Base-by-base conservation (phyloP, 2,888 invertebrate genomes). In the Xylophagus ater region DNA sequence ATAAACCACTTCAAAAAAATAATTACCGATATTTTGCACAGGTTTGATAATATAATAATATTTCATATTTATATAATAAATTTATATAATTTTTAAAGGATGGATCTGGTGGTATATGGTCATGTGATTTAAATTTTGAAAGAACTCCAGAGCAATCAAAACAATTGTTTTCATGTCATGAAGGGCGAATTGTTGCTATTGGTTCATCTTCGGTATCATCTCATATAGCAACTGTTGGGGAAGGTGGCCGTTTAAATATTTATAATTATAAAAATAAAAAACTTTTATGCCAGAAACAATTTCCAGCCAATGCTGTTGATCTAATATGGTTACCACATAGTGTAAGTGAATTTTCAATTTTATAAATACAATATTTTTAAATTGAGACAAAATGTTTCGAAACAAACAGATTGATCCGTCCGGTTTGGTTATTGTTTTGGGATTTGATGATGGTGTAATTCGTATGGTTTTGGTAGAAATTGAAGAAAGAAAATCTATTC, bases 91-190 rank as follows among this genome's bases (percentile, higher is more conserved):
- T 41, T 31, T 6, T 52, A 19, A 45, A 88, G 85, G 92, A 92
- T 66, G 85, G 80, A 2, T 81, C 79, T 46, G 90, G 90, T 9
- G 88, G 86, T 2, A 69, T 92, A 33, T 85, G 84, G 83, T 58
- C 70, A 24, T 69, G 81, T 29, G 81, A 83, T 51, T 60, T 85
- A 4, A 73, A 73, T 13, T 73, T 71, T 21, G 67, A 69, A 6
- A 66, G 68, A 18, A 49, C 57, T 4, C 59, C 66, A 0, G 46
- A 53, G 31, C 55, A 66, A 2, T 68, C 77, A 0, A 45, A 53
- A 10, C 68, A 69, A 48, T 57, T 74, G 3, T 71, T 81, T 48
- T 74, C 74, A 0, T 80, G 77, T 49, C 89, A 90, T 51, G 82
- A 87, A 0, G 88, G 90, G 0, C 64, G 70, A 2, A 72, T 92